Conservation (phyloP, 2,797 vertebrate genomes). For the Schizopygopsis malacanthus region DNA sequence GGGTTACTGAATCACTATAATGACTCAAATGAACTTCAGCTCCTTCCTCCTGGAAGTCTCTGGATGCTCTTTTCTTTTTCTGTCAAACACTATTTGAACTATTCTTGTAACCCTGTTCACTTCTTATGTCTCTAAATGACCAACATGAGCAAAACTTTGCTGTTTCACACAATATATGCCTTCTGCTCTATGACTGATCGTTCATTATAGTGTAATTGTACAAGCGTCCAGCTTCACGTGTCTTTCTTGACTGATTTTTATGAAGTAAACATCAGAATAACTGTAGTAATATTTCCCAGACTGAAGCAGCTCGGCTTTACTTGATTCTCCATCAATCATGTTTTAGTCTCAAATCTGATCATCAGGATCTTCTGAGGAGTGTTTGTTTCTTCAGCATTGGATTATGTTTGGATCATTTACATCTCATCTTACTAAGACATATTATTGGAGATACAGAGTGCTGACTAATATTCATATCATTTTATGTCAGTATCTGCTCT, state of each 20-base stretch:
- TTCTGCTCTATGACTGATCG: not conserved
- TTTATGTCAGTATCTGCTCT: not conserved
- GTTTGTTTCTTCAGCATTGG: not conserved
- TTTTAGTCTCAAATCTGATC: not conserved
- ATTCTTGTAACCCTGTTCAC: not conserved
- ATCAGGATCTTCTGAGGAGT: not conserved
- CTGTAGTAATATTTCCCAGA: not conserved
- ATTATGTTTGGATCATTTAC: not conserved
- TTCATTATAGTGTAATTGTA: no score
- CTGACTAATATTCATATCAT: not conserved
- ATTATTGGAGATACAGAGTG: not conserved
- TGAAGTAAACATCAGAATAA: not conserved
- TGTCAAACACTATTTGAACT: not conserved
- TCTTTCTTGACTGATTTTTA: not conserved
- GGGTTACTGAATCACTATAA: not conserved
- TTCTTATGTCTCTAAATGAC: not conserved
- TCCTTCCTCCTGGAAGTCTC: not conserved
- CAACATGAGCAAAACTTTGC: no score
- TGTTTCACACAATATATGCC: not conserved
- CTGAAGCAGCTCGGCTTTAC: not conserved
- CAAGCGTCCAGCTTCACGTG: not conserved
- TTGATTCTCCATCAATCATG: not conserved
- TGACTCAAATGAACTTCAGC: not conserved
- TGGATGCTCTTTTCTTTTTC: not conserved
- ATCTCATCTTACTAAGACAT: not conserved